These are phyloP conservation scores for Nesoenas mayeri DNA, from an alignment of 2,113 vertebrate genomes.

Conservation along the genomic window DNA sequence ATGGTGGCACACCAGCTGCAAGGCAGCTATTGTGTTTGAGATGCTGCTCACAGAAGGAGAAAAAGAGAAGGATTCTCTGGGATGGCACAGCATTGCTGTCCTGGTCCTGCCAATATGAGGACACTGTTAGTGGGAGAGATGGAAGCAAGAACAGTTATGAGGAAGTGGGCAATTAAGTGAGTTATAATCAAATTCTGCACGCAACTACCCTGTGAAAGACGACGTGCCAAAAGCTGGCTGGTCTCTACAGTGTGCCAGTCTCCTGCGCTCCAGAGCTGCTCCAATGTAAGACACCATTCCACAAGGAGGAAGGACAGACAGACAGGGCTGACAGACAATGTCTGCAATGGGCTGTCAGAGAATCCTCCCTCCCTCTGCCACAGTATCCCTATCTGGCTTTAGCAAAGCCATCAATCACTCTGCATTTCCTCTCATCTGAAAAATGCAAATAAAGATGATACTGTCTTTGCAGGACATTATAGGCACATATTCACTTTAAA, in stretches of 20 bases:
- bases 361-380: background rate
- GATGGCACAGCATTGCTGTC: background rate
- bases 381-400: background rate
- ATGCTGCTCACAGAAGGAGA: background rate
- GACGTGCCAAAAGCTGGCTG: background rate
- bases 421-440: background rate
- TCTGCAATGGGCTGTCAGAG: rapidly evolving
- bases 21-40: background rate
- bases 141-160: background rate
- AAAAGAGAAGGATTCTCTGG: background rate
- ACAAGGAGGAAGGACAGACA: background rate
- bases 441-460: background rate
- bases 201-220: background rate
- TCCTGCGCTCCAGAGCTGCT: background rate
- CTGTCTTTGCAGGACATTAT: background rate
- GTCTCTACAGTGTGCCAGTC: rapidly evolving
- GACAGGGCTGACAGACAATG: background rate
- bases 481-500: background rate
- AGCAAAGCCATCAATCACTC: background rate
- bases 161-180: background rate
- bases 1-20: background rate
- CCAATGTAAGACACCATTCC: background rate
- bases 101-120: background rate
- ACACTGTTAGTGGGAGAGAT: background rate
- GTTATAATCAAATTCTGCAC: background rate